Percentiles rank a stretch among this genome's conserved stretches.
phyloP scores from a whole-genome alignment of 2,113 vertebrate genomes.

The Crotophaga sulcirostris region DNA sequence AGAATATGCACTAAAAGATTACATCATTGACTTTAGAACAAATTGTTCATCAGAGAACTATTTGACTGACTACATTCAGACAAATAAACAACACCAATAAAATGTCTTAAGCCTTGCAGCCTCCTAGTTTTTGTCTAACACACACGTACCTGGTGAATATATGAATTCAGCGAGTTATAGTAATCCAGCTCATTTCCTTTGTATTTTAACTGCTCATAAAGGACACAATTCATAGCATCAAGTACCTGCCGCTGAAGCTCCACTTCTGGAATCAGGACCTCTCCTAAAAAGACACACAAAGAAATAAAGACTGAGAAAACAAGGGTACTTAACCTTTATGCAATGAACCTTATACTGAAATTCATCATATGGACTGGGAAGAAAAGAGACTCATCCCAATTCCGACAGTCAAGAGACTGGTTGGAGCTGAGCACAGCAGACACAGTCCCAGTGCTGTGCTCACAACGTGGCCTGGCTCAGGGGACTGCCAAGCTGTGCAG shows the following conservation, averaged over 20 bases:
- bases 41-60: background rate
- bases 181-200: slow-evolving; percentile 96
- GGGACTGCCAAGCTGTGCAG: background rate
- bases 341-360: background rate
- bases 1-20: background rate
- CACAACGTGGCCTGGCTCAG: background rate
- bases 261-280: slow-evolving; percentile 81
- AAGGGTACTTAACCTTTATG: background rate
- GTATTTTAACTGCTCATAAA: slow-evolving; percentile 94
- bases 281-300: slow-evolving; percentile 52
- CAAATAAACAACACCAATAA: background rate
- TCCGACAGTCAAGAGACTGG: background rate
- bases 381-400: background rate
- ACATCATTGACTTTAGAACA: background rate
- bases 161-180: slow-evolving; percentile 96
- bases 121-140: background rate
- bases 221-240: slow-evolving; percentile 88
- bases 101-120: background rate
- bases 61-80: background rate
- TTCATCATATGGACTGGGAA: background rate
- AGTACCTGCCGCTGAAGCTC: slow-evolving; percentile 93
- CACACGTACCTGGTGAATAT: slow-evolving; percentile 89
- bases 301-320: background rate
- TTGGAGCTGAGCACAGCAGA: background rate
- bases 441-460: background rate